phyloP scores from a whole-genome alignment of 2,113 vertebrate genomes.

The Illadopsis cleaveri region DNA sequence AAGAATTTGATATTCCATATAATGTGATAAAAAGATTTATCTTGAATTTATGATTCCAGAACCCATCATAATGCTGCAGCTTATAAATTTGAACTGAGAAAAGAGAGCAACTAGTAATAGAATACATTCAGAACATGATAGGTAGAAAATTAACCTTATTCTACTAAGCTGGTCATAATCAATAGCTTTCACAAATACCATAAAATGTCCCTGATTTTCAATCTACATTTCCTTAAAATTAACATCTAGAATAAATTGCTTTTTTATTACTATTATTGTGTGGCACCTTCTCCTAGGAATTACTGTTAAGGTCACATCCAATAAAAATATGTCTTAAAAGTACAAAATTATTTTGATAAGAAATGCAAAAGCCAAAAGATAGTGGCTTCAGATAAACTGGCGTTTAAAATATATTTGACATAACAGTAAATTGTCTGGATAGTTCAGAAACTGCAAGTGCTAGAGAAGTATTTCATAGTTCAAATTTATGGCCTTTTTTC shows the following conservation, averaged over 20 bases:
- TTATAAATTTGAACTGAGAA: conserved; percentile 36
- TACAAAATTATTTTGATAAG: conserved; percentile 50
- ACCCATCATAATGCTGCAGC: background rate
- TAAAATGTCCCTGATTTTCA: conserved; percentile 36
- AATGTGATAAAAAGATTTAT: conserved; percentile 39
- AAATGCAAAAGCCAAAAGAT: conserved; percentile 51
- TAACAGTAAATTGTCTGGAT: conserved; percentile 23
- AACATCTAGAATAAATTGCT: conserved; percentile 16
- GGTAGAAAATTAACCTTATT: conserved; percentile 46
- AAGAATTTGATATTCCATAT: conserved; percentile 7
- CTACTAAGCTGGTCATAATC: conserved; percentile 17
- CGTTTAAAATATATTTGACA: conserved; percentile 49
- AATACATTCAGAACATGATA: conserved; percentile 23
- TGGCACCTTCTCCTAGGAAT: conserved; percentile 1
- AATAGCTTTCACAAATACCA: conserved; percentile 30
- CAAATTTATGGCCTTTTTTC: conserved; percentile 31
- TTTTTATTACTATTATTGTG: background rate
- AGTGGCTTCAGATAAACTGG: conserved; percentile 42
- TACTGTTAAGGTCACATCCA: conserved; percentile 30
- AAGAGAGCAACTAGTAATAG: background rate
- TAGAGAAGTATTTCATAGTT: background rate
- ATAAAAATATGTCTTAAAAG: conserved; percentile 30
- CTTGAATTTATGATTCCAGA: conserved; percentile 40
- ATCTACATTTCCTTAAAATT: background rate
- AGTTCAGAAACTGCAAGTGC: conserved; percentile 20